phyloP scores from a whole-genome alignment of 2,888 invertebrate genomes.

The Lobophora halterata region DNA sequence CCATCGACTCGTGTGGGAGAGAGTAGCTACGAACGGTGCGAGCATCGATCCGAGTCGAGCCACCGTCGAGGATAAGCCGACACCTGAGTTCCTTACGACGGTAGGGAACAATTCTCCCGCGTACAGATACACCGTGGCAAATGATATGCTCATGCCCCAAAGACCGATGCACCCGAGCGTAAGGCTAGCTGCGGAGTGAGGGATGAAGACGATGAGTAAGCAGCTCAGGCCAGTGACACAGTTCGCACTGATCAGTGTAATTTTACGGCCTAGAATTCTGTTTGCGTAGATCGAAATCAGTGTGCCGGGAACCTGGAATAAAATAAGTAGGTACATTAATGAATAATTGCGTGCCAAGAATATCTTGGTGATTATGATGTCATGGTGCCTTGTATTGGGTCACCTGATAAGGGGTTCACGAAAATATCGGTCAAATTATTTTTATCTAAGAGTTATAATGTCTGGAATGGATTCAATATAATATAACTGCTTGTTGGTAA shows the following conservation, averaged over 20 bases:
- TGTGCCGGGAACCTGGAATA: slow-evolving; percentile 80
- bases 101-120: slow-evolving; percentile 95
- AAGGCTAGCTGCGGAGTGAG: slow-evolving; percentile 69
- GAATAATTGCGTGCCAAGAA: slow-evolving; percentile 1
- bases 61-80: slow-evolving; percentile 91
- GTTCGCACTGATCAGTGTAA: slow-evolving; percentile 84
- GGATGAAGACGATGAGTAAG: slow-evolving; percentile 81
- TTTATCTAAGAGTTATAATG: slow-evolving; percentile 3
- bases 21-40: slow-evolving; percentile 90
- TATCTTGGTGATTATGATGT: slow-evolving; percentile 2
- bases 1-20: slow-evolving; percentile 79
- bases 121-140: slow-evolving; percentile 92
- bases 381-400: slow-evolving; percentile 8
- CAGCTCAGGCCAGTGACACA: slow-evolving; percentile 84
- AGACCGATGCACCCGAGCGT: slow-evolving; percentile 87
- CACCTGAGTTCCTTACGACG: slow-evolving; percentile 91
- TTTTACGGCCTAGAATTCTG: slow-evolving; percentile 84
- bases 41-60: slow-evolving; percentile 93
- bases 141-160: slow-evolving; percentile 90
- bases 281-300: slow-evolving; percentile 83
- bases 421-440: slow-evolving; percentile 21
- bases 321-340: slow-evolving; percentile 5
- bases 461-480: no score
- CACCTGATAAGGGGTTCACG: slow-evolving; percentile 13
- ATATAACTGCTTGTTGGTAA: no score